These are phyloP conservation scores for Xenops minutus DNA, from an alignment of 2,797 vertebrate species.

Conservation along the genomic window DNA sequence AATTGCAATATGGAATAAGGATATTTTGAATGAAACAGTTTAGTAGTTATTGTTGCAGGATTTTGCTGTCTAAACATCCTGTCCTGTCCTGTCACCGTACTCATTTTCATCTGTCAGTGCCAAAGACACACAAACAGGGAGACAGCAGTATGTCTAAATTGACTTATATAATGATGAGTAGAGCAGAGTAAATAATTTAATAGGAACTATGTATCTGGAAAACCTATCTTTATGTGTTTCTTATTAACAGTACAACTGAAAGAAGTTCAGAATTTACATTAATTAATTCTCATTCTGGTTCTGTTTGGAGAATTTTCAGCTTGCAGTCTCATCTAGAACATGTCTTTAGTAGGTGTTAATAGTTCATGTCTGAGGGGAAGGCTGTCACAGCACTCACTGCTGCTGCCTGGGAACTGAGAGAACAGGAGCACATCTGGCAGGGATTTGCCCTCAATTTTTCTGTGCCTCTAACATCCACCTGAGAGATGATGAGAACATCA, in stretches of 20 bases:
- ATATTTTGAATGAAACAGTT: background rate
- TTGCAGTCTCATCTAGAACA: background rate
- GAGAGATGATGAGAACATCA: background rate
- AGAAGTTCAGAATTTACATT: background rate
- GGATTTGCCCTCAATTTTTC: background rate
- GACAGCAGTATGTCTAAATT: background rate
- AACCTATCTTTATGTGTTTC: background rate
- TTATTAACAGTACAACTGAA: background rate
- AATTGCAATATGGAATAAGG: background rate
- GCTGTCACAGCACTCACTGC: background rate
- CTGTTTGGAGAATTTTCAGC: background rate
- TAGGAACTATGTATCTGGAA: background rate
- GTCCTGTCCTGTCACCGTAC: background rate
- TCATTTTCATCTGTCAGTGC: constrained; percentile 11
- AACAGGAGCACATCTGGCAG: background rate
- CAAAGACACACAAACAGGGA: background rate
- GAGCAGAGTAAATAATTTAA: background rate
- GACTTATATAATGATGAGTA: constrained; percentile 3
- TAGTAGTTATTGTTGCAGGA: background rate
- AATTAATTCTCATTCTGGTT: background rate
- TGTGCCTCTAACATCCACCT: background rate
- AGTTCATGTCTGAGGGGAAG: background rate
- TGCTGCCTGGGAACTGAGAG: background rate
- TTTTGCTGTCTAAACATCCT: constrained; percentile 21
- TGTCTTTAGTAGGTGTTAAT: background rate